phyloP scores from a whole-genome alignment of 2,888 invertebrate species.

The Aleiodes testaceus region DNA sequence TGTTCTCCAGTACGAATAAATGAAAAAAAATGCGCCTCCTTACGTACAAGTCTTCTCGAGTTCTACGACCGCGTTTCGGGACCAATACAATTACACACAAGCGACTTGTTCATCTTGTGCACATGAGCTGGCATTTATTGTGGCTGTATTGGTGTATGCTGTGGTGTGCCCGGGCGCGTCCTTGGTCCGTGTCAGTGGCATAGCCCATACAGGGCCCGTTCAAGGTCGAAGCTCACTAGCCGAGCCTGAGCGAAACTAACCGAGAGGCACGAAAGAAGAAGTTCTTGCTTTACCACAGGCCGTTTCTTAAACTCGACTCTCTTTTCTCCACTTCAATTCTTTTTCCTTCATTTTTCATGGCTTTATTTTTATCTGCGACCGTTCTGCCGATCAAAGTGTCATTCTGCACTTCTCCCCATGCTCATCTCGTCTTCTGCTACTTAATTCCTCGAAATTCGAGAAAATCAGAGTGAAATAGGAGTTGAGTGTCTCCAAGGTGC shows the following conservation, averaged over 20 bases:
- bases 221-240: slow-evolving; percentile 69
- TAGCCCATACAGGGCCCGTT: slow-evolving; percentile 73
- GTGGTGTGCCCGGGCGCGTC: slow-evolving; percentile 60
- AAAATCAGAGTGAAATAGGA: too few species aligned
- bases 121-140: slow-evolving; percentile 15
- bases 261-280: slow-evolving; percentile 48
- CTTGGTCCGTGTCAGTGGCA: slow-evolving; percentile 74
- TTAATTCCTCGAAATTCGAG: too few species aligned
- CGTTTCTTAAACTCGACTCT: slow-evolving; percentile 41
- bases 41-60: slow-evolving; percentile 62
- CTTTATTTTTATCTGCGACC: slow-evolving; percentile 12
- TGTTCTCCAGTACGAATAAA: slow-evolving; percentile 40
- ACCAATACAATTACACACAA: slow-evolving; percentile 55
- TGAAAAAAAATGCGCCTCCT: slow-evolving; percentile 62
- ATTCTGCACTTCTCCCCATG: slow-evolving; percentile 71
- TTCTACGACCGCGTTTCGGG: slow-evolving; percentile 72
- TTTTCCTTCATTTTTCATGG: not conserved
- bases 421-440: not conserved
- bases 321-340: slow-evolving; percentile 32
- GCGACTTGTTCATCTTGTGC: slow-evolving; percentile 61
- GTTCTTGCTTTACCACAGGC: slow-evolving; percentile 31
- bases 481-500: too few species aligned
- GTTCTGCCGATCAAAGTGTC: slow-evolving; percentile 59
- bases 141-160: slow-evolving; percentile 17
- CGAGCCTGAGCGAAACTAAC: slow-evolving; percentile 57